These are phyloP conservation scores for Sitta carolinensis DNA, from an alignment of 2,797 vertebrate genomes.

Conservation along the genomic window DNA sequence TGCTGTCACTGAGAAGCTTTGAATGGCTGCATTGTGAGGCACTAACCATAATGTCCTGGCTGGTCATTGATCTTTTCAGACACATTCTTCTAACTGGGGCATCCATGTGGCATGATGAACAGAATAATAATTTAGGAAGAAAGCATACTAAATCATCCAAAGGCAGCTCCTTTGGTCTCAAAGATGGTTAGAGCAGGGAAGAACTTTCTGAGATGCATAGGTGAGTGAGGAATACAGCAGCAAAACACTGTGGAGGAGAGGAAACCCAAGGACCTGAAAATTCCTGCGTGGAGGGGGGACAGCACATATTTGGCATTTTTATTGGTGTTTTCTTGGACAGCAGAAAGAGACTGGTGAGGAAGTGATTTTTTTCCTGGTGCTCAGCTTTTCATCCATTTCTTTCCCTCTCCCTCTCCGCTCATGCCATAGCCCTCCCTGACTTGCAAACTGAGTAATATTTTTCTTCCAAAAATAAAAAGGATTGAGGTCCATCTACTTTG, in stretches of 20 bases:
- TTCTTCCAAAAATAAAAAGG: background rate
- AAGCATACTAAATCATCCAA: background rate
- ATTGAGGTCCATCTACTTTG: background rate
- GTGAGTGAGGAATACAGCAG: background rate
- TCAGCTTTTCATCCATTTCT: background rate
- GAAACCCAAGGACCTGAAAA: background rate
- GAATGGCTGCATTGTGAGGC: slow-evolving; percentile 19
- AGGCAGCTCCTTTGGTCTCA: background rate
- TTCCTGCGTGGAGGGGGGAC: background rate
- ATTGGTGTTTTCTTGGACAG: background rate
- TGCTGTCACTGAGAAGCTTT: slow-evolving; percentile 11
- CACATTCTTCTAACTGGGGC: background rate
- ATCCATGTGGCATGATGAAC: background rate
- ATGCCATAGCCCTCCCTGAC: background rate
- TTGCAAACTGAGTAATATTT: background rate
- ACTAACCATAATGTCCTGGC: background rate
- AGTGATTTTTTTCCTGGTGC: background rate
- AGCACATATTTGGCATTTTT: background rate
- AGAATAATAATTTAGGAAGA: background rate
- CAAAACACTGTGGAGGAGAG: background rate
- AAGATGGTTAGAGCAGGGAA: background rate
- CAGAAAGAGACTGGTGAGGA: background rate
- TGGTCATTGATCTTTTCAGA: slow-evolving; percentile 14
- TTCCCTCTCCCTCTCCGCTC: fast-evolving
- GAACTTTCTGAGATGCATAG: background rate